Evolutionary conservation across 2,888 invertebrate species (phyloP).

Genomic region (Pandemis corylana): DNA sequence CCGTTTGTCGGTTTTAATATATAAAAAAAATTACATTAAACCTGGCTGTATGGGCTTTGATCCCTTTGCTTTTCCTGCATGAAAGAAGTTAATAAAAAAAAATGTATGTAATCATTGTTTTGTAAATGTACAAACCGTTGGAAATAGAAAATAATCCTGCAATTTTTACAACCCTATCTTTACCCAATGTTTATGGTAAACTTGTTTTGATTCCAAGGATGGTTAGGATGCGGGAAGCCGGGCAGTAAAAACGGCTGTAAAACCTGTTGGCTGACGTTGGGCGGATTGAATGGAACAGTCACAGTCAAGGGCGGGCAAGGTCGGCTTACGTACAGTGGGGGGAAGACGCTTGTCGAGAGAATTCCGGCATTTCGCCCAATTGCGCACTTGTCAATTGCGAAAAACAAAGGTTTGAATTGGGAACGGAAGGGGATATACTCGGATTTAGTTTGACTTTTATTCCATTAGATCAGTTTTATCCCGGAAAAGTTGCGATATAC

Average conservation of each 20-base stretch:
- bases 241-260: constrained; percentile 69
- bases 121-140: background rate
- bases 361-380: background rate
- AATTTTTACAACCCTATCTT: constrained; percentile 30
- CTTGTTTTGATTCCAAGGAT: constrained; percentile 59
- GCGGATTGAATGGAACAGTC: constrained; percentile 51
- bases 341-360: background rate
- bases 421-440: too few relatives aligned
- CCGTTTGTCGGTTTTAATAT: too few relatives aligned
- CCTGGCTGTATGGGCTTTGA: too few relatives aligned
- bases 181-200: constrained; percentile 59
- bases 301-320: constrained; percentile 69
- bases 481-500: too few relatives aligned
- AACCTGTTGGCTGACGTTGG: constrained; percentile 64
- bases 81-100: too few relatives aligned
- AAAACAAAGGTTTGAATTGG: too few relatives aligned
- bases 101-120: too few relatives aligned
- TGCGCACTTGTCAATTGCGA: too few relatives aligned
- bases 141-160: background rate
- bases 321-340: constrained; percentile 43
- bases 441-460: too few relatives aligned
- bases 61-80: too few relatives aligned
- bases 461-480: too few relatives aligned
- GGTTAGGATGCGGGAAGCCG: constrained; percentile 57
- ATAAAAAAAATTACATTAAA: too few relatives aligned